Base-by-base conservation (phyloP, 2,113 vertebrate species). In the Onychorhynchus coronatus region DNA sequence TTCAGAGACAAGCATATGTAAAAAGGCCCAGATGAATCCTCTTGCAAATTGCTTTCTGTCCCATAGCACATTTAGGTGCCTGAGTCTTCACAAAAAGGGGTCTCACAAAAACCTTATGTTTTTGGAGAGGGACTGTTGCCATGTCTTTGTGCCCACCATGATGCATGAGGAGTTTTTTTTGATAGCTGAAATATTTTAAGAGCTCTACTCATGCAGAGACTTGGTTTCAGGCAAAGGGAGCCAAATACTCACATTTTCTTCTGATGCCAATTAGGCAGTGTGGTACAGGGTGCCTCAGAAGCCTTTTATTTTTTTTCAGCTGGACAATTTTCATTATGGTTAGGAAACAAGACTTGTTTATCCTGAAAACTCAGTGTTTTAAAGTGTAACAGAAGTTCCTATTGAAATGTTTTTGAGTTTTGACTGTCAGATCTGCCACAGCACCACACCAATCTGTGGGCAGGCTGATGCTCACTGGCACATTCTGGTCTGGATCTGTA, bases 1-100 rank as follows among this genome's bases (percentile, higher is more conserved):
- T 96, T 95, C 86, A 96, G 88, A 93, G 86, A 41, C 59, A 92
- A 93, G 31, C 59, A 72, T 88, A 53, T 56, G 75, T 18, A 9
- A 90, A 79, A 88, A 90, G 76, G 77, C 47, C 56, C 70, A 84
- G 73, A 80, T 92, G 79, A 93, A 81, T 89, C 77, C 59, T 77
- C 42, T 47, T 74, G 62, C 65, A 89, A 67, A 95, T 77, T 84
- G 27, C 33, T 68, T 81, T 42, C 47, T 85, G 52, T 66, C 42
- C 46, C 77, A 14, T 20, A 86, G 65, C 0, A 3, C 68, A 53
- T 88, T 93, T 27, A 86, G 47, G 50, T 73, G 37, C 52, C n/a
- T 74, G 53, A 76, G 50, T 49, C 74, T 37, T 49, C n/a, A n/a
- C n/a, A n/a, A n/a, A n/a, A n/a, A n/a, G n/a, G n/a, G n/a, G n/a